Evolutionary conservation across 2,888 invertebrate species (phyloP), one percentile per base, ranked within the genome.

Genomic region (Macroteleia sp.): DNA sequence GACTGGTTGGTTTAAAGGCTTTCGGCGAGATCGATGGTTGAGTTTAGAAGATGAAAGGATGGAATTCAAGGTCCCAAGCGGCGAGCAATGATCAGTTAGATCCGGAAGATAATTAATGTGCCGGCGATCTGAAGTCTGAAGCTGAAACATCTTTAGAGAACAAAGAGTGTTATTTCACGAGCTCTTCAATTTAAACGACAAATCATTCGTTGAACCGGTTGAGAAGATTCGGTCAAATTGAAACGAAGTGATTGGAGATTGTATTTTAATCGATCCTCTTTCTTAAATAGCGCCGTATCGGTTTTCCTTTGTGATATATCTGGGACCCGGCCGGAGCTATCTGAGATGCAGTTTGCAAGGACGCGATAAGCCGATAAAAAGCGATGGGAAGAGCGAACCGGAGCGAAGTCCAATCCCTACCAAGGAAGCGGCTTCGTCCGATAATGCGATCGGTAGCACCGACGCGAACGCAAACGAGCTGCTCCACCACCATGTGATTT

Each of bases 391-490:
- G 20, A 50, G 9, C 48, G 46, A 34, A 9, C 14, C 57, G 17
- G n/a, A 39, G 14, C 34, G 22, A 41, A 48, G 59, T 17, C 14
- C 36, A 41, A 46, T 41, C 50, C 41, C 41, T 34, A 14, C 19
- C 32, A 44, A 36, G 74, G 56, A 62, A 41, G 62, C 52, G 28
- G 56, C 50, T 25, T 52, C 73, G 5, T 34, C 48, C 56, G 64
- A 76, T 46, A 57, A 70, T 30, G 39, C 46, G 54, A 77, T 71
- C 70, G 54, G 71, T 48, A 77, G 77, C 56, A 57, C 50, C 67
- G 69, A 41, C 59, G 32, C 57, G 50, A 42, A 48, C 34, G 46
- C 59, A 16, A 39, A 25, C 46, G 3, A 46, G 46, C 50, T 20
- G 52, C 57, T 57, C 57, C 36, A 34, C 57, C 36, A 34, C 28